phyloP scores from a whole-genome alignment of 2,797 vertebrate genomes.

The Moxostoma hubbsi region DNA sequence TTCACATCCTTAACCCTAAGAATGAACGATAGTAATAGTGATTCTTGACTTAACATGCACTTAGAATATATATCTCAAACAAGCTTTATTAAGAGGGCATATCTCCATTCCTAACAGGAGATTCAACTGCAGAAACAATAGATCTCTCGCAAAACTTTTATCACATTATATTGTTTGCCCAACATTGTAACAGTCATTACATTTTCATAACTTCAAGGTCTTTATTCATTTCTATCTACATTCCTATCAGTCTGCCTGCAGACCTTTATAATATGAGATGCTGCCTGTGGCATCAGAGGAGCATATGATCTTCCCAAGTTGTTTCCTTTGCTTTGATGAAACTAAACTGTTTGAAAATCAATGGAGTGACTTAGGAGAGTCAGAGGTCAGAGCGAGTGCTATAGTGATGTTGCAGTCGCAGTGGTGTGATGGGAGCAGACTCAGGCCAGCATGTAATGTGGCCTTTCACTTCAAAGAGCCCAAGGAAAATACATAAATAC shows the following conservation, averaged over 20 bases:
- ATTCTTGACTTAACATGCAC: no score
- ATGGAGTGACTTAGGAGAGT: conserved; percentile 40
- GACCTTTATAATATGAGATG: conserved; percentile 21
- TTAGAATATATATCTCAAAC: no score
- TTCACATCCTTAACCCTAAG: no score
- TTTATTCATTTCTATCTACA: conserved; percentile 29
- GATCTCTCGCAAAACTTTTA: conserved; percentile 18
- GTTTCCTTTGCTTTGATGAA: conserved; percentile 50
- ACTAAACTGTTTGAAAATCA: conserved; percentile 46
- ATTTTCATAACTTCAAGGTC: conserved; percentile 19
- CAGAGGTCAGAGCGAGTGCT: conserved; percentile 63
- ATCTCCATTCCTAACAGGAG: neutral
- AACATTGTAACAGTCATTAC: conserved; percentile 21
- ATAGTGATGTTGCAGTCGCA: conserved; percentile 66
- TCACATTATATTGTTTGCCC: conserved; percentile 17
- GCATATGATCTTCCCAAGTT: conserved; percentile 34
- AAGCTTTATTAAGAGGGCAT: no score
- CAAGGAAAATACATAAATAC: conserved; percentile 81
- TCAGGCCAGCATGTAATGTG: conserved; percentile 63
- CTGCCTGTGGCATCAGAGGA: conserved; percentile 26
- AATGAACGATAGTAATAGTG: no score
- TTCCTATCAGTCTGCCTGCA: conserved; percentile 35
- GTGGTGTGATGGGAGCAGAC: conserved; percentile 59
- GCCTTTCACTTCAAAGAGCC: conserved; percentile 74
- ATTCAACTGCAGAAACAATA: neutral